Base-by-base conservation (phyloP, 1,140 invertebrate genomes). In the Drosophila burlai region DNA sequence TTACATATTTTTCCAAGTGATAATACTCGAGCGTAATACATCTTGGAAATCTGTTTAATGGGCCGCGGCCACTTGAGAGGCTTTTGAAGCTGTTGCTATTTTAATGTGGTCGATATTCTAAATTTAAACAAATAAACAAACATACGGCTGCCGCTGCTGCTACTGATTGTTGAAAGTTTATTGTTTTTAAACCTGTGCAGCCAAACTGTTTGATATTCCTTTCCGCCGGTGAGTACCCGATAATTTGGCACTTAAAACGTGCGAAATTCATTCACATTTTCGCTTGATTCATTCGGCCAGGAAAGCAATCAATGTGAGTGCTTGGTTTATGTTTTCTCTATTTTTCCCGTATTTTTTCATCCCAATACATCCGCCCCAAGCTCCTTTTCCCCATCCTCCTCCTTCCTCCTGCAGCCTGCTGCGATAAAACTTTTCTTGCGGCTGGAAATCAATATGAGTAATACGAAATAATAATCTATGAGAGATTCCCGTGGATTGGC, bases 61-160 rank as follows among this genome's bases (percentile, higher is more conserved):
- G 47, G 59, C 50, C 38, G 59, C 38, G 59, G 69, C 73, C 84
- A 89, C 84, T 89, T 89, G 84, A 89, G 84, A 89, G 71, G 83
- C 77, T 83, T 87, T 86, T 89, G 81, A 89, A 89, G 83, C 77
- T 83, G 84, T 87, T 86, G 80, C 83, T 86, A 86, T 86, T 86
- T 86, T 86, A 87, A 86, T 86, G 83, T 86, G 83, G 83, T 87
- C 83, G 83, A 87, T 87, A 89, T 87, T 87, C 83, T 87, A 87
- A 87, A 89, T 87, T 87, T 87, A 87, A 87, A 87, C 84, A 87
- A 87, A 87, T 87, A 87, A 87, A 87, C 84, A 87, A 87, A 87
- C 80, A 82, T 46, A 43, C 52, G 45, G 52, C 40, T 75, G 38
- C 29, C 34, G 24, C 18, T 74, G 50, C 50, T 78, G 61, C 36